Evolutionary conservation across 2,888 invertebrate genomes (phyloP).

Genomic region (Panzeria rudis): DNA sequence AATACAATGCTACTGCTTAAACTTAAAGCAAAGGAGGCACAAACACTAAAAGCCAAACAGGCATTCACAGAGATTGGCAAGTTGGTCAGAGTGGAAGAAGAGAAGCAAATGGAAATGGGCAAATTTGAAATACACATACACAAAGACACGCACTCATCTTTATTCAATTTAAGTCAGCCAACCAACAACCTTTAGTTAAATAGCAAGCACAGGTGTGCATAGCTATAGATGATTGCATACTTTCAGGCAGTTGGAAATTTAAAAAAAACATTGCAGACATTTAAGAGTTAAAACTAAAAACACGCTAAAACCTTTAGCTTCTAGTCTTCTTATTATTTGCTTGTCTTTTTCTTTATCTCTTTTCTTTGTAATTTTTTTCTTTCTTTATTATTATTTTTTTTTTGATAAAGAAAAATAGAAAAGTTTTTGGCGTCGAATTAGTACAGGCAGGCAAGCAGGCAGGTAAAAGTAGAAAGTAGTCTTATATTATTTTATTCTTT

Average conservation of each 20-base stretch:
- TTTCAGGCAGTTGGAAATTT: slow-evolving; percentile 70
- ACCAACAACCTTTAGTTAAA: slow-evolving; percentile 49
- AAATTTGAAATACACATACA: slow-evolving; percentile 58
- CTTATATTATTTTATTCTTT: slow-evolving; percentile 23
- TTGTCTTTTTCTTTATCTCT: slow-evolving; percentile 50
- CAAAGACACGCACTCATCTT: neutral
- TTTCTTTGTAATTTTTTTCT: slow-evolving; percentile 16
- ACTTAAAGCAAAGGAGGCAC: slow-evolving; percentile 4
- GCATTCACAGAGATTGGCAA: slow-evolving; percentile 24
- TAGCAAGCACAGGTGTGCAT: slow-evolving; percentile 70
- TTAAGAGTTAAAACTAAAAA: slow-evolving; percentile 54
- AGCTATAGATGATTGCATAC: slow-evolving; percentile 72
- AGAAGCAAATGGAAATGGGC: slow-evolving; percentile 46
- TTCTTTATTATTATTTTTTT: neutral
- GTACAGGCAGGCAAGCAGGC: slow-evolving; percentile 66
- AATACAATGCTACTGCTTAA: slow-evolving; percentile 29
- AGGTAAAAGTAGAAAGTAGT: slow-evolving; percentile 66
- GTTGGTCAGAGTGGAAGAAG: neutral
- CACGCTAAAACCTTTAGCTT: slow-evolving; percentile 62
- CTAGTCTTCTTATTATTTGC: slow-evolving; percentile 62
- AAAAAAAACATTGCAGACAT: slow-evolving; percentile 69
- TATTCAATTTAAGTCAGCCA: slow-evolving; percentile 42
- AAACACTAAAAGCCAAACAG: neutral
- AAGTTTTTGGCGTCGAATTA: slow-evolving; percentile 72
- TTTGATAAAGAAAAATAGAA: slow-evolving; percentile 60